phyloP scores from a whole-genome alignment of 2,888 invertebrate genomes.

The Ephialtes manifestator region DNA sequence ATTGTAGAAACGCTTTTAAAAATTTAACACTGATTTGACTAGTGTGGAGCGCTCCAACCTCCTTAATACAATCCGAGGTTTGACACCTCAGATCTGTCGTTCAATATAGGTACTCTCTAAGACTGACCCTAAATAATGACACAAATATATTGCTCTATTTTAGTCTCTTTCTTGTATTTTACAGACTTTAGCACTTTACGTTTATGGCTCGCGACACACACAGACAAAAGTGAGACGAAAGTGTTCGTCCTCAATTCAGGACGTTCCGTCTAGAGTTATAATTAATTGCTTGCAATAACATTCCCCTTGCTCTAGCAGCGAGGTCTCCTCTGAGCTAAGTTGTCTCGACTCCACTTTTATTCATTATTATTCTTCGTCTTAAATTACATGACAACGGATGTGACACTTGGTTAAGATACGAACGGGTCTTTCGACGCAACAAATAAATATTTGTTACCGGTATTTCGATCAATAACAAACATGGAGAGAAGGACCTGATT shows the following conservation, averaged over 20 bases:
- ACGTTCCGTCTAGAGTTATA: conserved; percentile 72
- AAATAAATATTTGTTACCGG: conserved; percentile 63
- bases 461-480: neutral
- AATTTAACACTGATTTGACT: no score
- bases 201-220: conserved; percentile 47
- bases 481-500: no score
- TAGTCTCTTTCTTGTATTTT: neutral
- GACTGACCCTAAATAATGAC: neutral
- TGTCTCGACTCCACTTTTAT: conserved; percentile 19
- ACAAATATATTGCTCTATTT: conserved; percentile 2
- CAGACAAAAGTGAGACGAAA: conserved; percentile 58
- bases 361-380: conserved; percentile 26
- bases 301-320: conserved; percentile 1
- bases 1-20: no score
- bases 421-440: neutral
- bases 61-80: neutral
- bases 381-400: conserved; percentile 12
- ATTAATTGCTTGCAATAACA: conserved; percentile 78
- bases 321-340: neutral
- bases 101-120: neutral
- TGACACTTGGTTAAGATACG: conserved; percentile 6
- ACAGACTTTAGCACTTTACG: conserved; percentile 42
- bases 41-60: no score
- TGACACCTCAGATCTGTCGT: neutral
- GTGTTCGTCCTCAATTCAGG: conserved; percentile 71